Conservation (phyloP, 2,113 vertebrate species). For the Regulus satrapa region DNA sequence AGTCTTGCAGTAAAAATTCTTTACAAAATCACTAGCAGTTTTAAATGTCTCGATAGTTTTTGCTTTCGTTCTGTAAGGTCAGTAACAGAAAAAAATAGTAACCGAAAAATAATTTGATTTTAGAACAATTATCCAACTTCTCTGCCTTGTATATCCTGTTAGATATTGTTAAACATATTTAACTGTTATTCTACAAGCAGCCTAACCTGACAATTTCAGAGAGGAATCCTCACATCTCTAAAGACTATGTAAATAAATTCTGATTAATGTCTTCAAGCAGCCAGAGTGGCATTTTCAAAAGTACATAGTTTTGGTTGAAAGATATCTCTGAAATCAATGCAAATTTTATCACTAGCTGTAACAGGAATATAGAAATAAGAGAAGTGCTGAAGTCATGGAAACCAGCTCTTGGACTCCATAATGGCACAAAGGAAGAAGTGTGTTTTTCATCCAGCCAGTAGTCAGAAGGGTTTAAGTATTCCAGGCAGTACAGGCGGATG, state of each 20-base stretch:
- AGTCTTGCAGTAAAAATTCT: not conserved
- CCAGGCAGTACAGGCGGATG: not conserved
- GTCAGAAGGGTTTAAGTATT: constrained; percentile 35
- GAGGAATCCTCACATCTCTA: not conserved
- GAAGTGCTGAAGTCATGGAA: constrained; percentile 48
- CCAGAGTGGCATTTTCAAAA: not conserved
- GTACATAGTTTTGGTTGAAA: not conserved
- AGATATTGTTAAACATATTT: not conserved
- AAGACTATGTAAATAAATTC: not conserved
- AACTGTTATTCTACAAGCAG: not conserved
- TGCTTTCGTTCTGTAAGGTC: not conserved
- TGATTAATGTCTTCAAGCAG: not conserved
- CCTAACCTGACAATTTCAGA: not conserved
- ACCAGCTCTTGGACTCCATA: not conserved
- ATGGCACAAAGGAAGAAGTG: not conserved
- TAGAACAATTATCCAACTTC: not conserved
- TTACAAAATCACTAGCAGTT: not conserved
- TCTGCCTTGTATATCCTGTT: not conserved
- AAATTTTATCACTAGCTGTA: not conserved
- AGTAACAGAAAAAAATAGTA: not conserved
- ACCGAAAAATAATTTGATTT: not conserved
- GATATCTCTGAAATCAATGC: not conserved
- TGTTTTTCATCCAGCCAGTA: not conserved
- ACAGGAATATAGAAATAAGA: not conserved
- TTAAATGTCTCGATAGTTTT: not conserved